These are phyloP conservation scores for Neotoma lepida DNA, from an alignment of 2,113 vertebrate genomes.

Conservation along the genomic window DNA sequence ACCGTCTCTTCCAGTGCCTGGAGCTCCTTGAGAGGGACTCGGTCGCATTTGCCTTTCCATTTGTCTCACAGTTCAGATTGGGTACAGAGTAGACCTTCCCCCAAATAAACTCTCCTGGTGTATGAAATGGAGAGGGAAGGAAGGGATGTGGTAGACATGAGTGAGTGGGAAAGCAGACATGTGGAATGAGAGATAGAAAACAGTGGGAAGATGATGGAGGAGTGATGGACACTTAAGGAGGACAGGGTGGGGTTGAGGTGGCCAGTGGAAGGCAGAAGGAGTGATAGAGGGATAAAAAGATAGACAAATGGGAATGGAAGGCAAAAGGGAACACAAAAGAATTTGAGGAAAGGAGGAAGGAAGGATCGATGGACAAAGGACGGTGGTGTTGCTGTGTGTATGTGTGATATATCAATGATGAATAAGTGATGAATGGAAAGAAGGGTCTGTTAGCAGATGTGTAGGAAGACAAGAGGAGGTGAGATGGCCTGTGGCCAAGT, in stretches of 20 bases:
- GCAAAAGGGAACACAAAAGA: background rate
- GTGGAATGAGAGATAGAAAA: background rate
- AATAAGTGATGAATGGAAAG: background rate
- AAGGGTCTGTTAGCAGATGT: too few species aligned
- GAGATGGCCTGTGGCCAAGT: too few species aligned
- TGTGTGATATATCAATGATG: background rate
- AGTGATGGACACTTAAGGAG: background rate
- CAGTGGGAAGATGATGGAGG: background rate
- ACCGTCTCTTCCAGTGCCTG: background rate
- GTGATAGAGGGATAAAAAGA: background rate
- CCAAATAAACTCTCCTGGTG: background rate
- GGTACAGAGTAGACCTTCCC: background rate
- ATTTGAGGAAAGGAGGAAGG: background rate
- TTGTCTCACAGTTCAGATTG: background rate
- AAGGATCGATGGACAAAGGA: background rate
- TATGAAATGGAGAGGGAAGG: background rate
- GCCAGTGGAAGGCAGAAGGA: background rate
- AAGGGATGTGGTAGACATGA: background rate
- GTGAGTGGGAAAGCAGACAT: background rate
- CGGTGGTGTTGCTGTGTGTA: background rate
- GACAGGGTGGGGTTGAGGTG: background rate
- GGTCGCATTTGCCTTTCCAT: background rate
- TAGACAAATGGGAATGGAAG: background rate
- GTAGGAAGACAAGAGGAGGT: background rate
- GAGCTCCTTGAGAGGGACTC: background rate